Evolutionary conservation across 2,888 invertebrate genomes (phyloP), one percentile per base, ranked within the genome.

Genomic region (Eristalinus aeneus): DNA sequence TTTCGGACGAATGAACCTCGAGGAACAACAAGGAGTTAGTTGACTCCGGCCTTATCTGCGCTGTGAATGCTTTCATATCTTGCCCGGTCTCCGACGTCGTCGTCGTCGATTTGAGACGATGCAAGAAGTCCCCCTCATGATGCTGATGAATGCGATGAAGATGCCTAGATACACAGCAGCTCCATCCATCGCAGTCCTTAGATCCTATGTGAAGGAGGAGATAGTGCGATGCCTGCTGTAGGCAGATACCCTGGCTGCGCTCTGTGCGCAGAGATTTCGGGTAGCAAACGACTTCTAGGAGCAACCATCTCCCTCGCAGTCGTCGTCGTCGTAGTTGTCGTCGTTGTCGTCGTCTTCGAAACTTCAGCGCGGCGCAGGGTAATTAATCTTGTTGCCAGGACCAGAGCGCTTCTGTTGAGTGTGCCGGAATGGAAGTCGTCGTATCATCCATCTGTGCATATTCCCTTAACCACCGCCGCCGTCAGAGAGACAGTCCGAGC

Each of bases 131-230:
- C 2, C 5, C n/a, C n/a, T 73, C 76, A 81, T 86, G 81, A 86
- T 86, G 58, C 77, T 81, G 77, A 86, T 81, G 85, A 86, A 86
- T 86, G 77, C 81, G 85, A 86, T 81, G 81, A 86, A 86, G 81
- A 81, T 80, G 60, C 56, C 68, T 8, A 72, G 84, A 85, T 85
- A 85, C 39, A 60, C 23, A 63, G 65, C 46, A 60, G 63, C 73
- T 75, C 63, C 64, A 81, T 81, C 77, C 64, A 69, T 86, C 73
- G 64, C 61, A 81, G 85, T 81, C 73, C 81, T 81, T 85, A 75
- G 71, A 80, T 85, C 85, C 75, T 75, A 69, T 81, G 77, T 73
- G 73, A 77, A 86, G 77, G 31, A 22, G 34, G 36, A 86, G 85
- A 81, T 86, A 86, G 77, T 65, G 63, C 81, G 60, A 75, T 76